Evolutionary conservation across 2,113 vertebrate genomes (phyloP).

Genomic region (Glaucomys volans): DNA sequence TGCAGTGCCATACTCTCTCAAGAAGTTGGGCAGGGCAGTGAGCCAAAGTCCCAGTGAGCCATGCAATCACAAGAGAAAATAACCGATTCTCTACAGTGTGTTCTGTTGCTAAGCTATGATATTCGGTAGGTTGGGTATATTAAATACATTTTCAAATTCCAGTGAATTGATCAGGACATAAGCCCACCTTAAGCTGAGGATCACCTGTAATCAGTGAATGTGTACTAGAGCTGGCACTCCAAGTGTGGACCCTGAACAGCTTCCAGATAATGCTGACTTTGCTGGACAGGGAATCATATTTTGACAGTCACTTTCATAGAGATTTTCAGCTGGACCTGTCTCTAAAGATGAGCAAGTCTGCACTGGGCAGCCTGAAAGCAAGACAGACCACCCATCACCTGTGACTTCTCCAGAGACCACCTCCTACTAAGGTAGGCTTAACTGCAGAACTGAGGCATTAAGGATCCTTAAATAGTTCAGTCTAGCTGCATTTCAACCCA

Average conservation of each 20-base stretch:
- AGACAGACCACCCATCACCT: neutral
- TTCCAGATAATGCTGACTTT: neutral
- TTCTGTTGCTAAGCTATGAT: neutral
- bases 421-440: neutral
- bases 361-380: neutral
- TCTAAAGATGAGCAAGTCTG: neutral
- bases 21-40: neutral
- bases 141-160: neutral
- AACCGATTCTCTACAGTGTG: neutral
- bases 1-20: neutral
- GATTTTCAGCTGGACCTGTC: neutral
- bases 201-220: neutral
- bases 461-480: neutral
- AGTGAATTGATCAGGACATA: neutral
- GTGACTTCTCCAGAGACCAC: neutral
- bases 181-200: neutral
- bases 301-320: neutral
- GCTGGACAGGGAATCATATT: too few relatives aligned
- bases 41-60: neutral
- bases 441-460: neutral
- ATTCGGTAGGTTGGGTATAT: neutral
- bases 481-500: neutral
- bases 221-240: neutral
- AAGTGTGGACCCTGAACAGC: neutral
- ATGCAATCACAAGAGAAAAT: neutral